Base-by-base conservation (phyloP, 37 sponge, comb jelly and placozoan species). In the Ephydatia muelleri region DNA sequence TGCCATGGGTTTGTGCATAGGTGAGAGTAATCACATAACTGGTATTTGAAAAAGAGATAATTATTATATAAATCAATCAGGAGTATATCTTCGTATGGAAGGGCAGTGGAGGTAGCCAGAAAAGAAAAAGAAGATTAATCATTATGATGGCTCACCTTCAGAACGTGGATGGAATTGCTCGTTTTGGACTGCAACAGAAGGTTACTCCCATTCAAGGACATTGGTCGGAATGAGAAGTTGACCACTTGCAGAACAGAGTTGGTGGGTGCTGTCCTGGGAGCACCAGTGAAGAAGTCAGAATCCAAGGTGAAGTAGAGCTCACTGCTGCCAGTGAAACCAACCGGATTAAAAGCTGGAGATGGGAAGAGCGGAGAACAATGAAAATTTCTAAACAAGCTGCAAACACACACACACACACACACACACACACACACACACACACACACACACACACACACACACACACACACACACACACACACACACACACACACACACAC, bases 121-220 rank as follows among this genome's bases (percentile, higher is more conserved):
- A n/a, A n/a, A n/a, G n/a, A n/a, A n/a, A n/a, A n/a, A n/a, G n/a
- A n/a, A n/a, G n/a, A n/a, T n/a, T n/a, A n/a, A n/a, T n/a, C n/a
- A 3, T 68, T 64, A 16, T 8, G 34, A 43, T 23, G 16, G 11
- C 40, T 57, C 68, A 86, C 91, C 87, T 83, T 57, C 0, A 91
- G 31, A 3, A 47, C 2, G 38, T 91, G 90, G 12, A 85, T 49
- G 34, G 75, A 80, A 3, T 71, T 28, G 4, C 35, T 72, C 31
- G 90, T 90, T 57, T 43, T 38, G 19, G 90, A 90, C 72, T 76
- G 70, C 66, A 90, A 78, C 37, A 90, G 39, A 0, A 85, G n/a
- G 28, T 78, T 65, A 3, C 29, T 49, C 0, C 68, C 21, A 8
- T 79, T 27, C 13, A 76, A 12, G 11, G 49, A 64, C 23, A 71